Conservation (phyloP, 1,140 invertebrate species). For the Maconellicoccus hirsutus region DNA sequence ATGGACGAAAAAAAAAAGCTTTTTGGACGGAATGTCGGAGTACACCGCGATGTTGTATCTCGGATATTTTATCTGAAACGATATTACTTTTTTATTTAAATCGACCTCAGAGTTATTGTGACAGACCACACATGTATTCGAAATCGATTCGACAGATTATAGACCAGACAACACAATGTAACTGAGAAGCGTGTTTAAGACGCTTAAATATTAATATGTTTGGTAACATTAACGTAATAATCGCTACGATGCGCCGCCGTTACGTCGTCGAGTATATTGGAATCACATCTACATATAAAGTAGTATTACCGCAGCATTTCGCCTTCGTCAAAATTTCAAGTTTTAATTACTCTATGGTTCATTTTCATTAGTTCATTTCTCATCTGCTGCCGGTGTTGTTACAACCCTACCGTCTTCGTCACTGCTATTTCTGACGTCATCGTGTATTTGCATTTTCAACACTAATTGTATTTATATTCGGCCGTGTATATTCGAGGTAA, state of each 20-base stretch:
- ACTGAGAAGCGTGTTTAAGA: neutral
- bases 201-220: neutral
- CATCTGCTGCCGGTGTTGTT: neutral
- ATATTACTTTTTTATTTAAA: conserved; percentile 21
- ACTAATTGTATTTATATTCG: neutral
- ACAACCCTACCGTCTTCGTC: too few species aligned
- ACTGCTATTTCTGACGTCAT: neutral
- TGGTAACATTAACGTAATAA: too few species aligned
- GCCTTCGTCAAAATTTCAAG: neutral
- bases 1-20: neutral
- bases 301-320: neutral
- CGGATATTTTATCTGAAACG: neutral
- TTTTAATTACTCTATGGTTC: neutral
- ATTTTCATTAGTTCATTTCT: neutral
- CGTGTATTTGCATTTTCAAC: neutral
- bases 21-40: neutral
- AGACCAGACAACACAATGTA: conserved; percentile 18
- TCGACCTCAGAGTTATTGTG: neutral
- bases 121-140: conserved; percentile 16
- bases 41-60: neutral
- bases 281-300: neutral
- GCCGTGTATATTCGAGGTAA: too few species aligned
- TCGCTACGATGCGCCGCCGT: neutral
- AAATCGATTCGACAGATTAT: neutral
- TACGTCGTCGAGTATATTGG: neutral